Percentiles rank a stretch among this genome's conserved stretches.
These are phyloP conservation scores for Allophyes oxyacanthae DNA, from an alignment of 2,888 invertebrate genomes.

Conservation along the genomic window DNA sequence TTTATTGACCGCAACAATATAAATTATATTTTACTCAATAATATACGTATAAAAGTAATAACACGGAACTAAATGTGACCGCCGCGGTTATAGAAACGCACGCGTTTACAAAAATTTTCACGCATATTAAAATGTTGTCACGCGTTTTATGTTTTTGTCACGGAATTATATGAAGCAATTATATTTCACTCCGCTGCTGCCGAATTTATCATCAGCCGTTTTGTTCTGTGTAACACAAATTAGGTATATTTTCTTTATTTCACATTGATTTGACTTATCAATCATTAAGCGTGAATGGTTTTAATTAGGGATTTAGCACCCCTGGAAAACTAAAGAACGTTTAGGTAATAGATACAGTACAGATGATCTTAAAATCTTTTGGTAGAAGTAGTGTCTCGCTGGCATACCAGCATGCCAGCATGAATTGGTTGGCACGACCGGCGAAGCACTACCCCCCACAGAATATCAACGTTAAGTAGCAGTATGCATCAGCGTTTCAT, in stretches of 20 bases:
- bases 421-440: too few relatives aligned
- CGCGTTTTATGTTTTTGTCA: conserved; percentile 47
- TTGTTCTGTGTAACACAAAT: not conserved
- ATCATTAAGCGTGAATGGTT: too few relatives aligned
- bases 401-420: too few relatives aligned
- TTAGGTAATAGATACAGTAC: too few relatives aligned
- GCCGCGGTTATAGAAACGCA: conserved; percentile 32
- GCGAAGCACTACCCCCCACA: too few relatives aligned
- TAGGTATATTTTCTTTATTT: conserved; percentile 1
- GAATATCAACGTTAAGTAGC: too few relatives aligned
- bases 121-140: conserved; percentile 50
- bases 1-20: not conserved
- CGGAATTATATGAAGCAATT: conserved; percentile 40
- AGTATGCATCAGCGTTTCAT: too few relatives aligned
- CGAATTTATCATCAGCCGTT: conserved; percentile 27
- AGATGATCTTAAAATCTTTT: too few relatives aligned
- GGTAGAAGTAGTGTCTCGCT: too few relatives aligned
- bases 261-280: too few relatives aligned
- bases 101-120: conserved; percentile 44
- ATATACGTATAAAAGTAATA: conserved; percentile 22
- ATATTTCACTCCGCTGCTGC: conserved; percentile 34
- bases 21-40: conserved; percentile 8
- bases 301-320: too few relatives aligned
- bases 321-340: too few relatives aligned
- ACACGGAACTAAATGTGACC: conserved; percentile 23